Conservation (phyloP, 2,797 vertebrate genomes). For the Lutjanus campechanus region DNA sequence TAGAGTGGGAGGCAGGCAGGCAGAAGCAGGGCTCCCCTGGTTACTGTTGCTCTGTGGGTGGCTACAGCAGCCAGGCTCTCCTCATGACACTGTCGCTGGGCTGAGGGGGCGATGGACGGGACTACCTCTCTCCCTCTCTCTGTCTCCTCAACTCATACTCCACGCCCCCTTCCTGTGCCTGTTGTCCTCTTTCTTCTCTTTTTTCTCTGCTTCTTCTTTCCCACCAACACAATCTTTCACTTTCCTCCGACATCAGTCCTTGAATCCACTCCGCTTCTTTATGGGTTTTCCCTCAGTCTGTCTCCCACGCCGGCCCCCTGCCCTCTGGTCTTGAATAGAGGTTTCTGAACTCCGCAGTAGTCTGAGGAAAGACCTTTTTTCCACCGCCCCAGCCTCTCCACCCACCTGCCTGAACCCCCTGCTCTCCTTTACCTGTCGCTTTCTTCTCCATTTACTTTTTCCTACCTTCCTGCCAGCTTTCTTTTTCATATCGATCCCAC, state of each 20-base stretch:
- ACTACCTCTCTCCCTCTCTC: slow-evolving; percentile 69
- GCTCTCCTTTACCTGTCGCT: slow-evolving; percentile 36
- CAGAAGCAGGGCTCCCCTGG: slow-evolving; percentile 83
- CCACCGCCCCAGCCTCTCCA: slow-evolving; percentile 33
- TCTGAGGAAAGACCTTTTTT: slow-evolving; percentile 74
- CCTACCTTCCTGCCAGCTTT: slow-evolving; percentile 30
- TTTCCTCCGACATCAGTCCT: slow-evolving; percentile 31
- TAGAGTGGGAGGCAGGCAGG: slow-evolving; percentile 80
- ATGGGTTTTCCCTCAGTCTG: slow-evolving; percentile 47
- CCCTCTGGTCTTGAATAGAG: slow-evolving; percentile 67
- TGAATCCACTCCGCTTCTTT: slow-evolving; percentile 32
- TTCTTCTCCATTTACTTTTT: slow-evolving; percentile 25
- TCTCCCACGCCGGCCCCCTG: slow-evolving; percentile 43
- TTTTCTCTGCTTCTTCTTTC: slow-evolving; percentile 7
- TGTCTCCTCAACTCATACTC: slow-evolving; percentile 48
- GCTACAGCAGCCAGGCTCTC: slow-evolving; percentile 75
- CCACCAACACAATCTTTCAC: slow-evolving; percentile 60
- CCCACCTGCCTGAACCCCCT: slow-evolving; percentile 47
- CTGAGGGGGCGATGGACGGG: slow-evolving; percentile 83
- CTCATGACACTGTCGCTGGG: slow-evolving; percentile 70
- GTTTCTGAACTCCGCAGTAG: slow-evolving; percentile 68
- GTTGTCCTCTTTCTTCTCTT: slow-evolving; percentile 33
- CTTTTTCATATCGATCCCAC: slow-evolving; percentile 22
- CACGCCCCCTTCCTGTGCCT: slow-evolving; percentile 55
- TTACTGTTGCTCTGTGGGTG: slow-evolving; percentile 84